phyloP scores from a whole-genome alignment of 2,797 vertebrate species.

The Melanitta fusca region DNA sequence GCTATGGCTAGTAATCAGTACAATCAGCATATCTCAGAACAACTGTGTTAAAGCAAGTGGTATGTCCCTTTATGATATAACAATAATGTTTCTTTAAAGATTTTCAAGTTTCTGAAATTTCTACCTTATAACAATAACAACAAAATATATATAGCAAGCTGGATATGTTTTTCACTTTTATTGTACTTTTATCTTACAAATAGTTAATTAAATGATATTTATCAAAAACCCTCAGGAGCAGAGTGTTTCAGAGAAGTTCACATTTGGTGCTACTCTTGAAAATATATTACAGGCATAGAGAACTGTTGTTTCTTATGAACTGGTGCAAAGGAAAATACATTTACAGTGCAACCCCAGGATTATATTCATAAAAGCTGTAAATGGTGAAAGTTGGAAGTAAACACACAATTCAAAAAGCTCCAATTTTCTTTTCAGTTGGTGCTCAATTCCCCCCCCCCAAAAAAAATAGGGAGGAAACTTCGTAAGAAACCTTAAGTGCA shows the following conservation, averaged over 20 bases:
- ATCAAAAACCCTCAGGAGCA: neutral
- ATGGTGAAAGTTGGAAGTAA: neutral
- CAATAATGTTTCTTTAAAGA: neutral
- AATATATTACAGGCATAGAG: neutral
- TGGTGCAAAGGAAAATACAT: neutral
- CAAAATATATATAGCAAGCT: neutral
- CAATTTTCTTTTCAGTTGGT: neutral
- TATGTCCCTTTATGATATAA: neutral
- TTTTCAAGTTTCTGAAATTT: neutral
- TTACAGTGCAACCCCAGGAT: neutral
- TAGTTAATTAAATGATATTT: neutral
- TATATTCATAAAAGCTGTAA: neutral
- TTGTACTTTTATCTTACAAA: neutral
- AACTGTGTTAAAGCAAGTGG: neutral
- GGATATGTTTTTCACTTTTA: neutral
- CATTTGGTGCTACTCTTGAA: neutral
- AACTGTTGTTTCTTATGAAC: neutral
- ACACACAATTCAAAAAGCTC: neutral
- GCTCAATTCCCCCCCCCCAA: neutral
- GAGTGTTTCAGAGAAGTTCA: neutral
- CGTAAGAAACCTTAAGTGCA: neutral
- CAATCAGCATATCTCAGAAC: neutral
- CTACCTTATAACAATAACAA: neutral
- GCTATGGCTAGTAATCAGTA: conserved; percentile 21
- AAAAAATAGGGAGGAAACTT: neutral